phyloP scores from a whole-genome alignment of 2,113 vertebrate genomes.

The Lophochroa leadbeateri region DNA sequence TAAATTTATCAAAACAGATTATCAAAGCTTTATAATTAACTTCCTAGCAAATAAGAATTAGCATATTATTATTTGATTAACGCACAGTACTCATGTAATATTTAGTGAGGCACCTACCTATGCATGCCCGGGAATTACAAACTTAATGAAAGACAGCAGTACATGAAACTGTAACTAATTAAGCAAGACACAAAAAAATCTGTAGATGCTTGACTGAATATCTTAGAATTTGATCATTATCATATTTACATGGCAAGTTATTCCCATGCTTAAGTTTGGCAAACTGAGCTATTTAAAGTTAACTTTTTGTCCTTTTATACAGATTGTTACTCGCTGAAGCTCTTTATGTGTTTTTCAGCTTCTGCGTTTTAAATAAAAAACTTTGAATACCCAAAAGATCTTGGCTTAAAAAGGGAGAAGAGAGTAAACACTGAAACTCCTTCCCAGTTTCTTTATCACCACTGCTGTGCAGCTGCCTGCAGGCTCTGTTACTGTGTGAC shows the following conservation, averaged over 20 bases:
- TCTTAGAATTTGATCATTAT: constrained; percentile 51
- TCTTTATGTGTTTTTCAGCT: background rate
- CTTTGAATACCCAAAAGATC: background rate
- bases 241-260: constrained; percentile 45
- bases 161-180: constrained; percentile 70
- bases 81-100: constrained; percentile 48
- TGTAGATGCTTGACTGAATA: constrained; percentile 39
- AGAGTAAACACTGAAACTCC: background rate
- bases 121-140: constrained; percentile 62
- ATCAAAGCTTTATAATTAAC: constrained; percentile 69
- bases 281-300: background rate
- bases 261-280: background rate
- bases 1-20: constrained; percentile 66
- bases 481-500: background rate
- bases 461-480: fast-evolving
- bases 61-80: constrained; percentile 62
- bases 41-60: constrained; percentile 70
- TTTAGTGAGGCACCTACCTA: constrained; percentile 59
- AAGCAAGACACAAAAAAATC: constrained; percentile 56
- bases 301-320: background rate
- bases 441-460: background rate
- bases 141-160: constrained; percentile 66
- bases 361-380: background rate
- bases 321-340: background rate
- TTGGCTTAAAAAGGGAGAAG: background rate